phyloP scores from a whole-genome alignment of 1,140 invertebrate species.

The Bombyx mori region ASM3026992v2 NC_085127.1:11172001-11172500 shows the following conservation, averaged over 20 bases:
- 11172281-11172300: not conserved
- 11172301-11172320: not conserved
- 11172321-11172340: not conserved
- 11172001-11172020: constrained; percentile 95
- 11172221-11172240: constrained; percentile 68
- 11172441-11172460: too few species aligned
- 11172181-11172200: constrained; percentile 97
- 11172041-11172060: constrained; percentile 97
- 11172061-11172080: constrained; percentile 96
- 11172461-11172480: too few species aligned
- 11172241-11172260: too few species aligned
- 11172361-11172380: too few species aligned
- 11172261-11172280: not conserved
- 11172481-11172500: too few species aligned
- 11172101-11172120: constrained; percentile 96
- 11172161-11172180: constrained; percentile 97
- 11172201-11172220: constrained; percentile 93
- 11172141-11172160: constrained; percentile 92
- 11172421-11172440: too few species aligned
- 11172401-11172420: too few species aligned
- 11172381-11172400: too few species aligned
- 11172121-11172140: constrained; percentile 99
- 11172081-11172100: constrained; percentile 96
- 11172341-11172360: too few species aligned
- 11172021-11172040: constrained; percentile 96